phyloP scores from a whole-genome alignment of 2,113 vertebrate genomes.

The Mellivora capensis region DNA sequence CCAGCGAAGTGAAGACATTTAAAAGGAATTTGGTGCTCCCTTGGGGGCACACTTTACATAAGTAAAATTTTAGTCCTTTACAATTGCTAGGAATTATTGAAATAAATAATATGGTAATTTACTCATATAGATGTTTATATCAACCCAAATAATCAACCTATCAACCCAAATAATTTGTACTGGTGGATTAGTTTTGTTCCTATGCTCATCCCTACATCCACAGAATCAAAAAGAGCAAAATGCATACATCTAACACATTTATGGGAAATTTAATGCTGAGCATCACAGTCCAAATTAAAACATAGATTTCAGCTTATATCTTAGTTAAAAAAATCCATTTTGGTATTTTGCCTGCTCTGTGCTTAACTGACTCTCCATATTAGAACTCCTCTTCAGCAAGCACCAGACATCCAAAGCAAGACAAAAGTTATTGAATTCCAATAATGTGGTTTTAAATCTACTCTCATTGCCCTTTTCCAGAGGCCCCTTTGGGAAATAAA shows the following conservation, averaged over 20 bases:
- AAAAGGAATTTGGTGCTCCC: background rate
- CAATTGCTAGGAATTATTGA: background rate
- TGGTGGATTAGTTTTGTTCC: background rate
- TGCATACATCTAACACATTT: background rate
- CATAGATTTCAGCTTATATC: slow-evolving; percentile 19
- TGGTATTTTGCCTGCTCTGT: background rate
- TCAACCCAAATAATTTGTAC: slow-evolving; percentile 12
- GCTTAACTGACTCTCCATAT: slow-evolving; percentile 24
- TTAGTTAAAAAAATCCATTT: slow-evolving; percentile 51
- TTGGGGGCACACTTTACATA: background rate
- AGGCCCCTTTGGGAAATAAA: slow-evolving; percentile 60
- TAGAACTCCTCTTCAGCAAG: slow-evolving; percentile 12
- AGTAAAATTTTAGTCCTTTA: slow-evolving; percentile 2
- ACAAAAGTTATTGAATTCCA: slow-evolving; percentile 51
- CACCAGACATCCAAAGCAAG: slow-evolving; percentile 27
- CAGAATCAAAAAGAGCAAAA: slow-evolving; percentile 12
- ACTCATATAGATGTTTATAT: slow-evolving; percentile 21
- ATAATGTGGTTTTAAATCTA: slow-evolving; percentile 53
- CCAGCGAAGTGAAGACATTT: background rate
- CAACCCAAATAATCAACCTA: slow-evolving; percentile 23
- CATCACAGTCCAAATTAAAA: slow-evolving; percentile 33
- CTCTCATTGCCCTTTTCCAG: slow-evolving; percentile 36
- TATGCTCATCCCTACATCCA: background rate
- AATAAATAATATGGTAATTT: background rate
- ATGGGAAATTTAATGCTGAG: background rate